These are phyloP conservation scores for Scaptomyza parva DNA, from an alignment of 2,888 invertebrate genomes.

Conservation along the genomic window DNA sequence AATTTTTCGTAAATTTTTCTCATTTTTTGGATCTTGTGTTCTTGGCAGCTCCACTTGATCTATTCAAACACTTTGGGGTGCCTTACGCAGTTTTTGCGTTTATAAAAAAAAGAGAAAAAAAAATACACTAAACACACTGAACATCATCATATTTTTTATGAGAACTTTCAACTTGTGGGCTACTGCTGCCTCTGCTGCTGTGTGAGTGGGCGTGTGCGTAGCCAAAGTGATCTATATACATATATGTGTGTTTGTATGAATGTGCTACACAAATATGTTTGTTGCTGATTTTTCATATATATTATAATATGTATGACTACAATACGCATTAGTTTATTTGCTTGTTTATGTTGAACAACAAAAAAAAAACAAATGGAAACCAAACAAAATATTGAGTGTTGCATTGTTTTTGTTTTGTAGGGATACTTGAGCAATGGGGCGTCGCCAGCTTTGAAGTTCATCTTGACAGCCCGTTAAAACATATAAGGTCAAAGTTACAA, in stretches of 20 bases:
- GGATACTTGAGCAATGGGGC: slow-evolving; percentile 38
- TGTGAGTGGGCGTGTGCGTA: slow-evolving; percentile 46
- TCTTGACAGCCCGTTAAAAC: slow-evolving; percentile 3
- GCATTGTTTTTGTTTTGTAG: background rate
- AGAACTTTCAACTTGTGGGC: slow-evolving; percentile 78
- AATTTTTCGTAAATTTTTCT: slow-evolving; percentile 30
- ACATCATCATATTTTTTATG: slow-evolving; percentile 60
- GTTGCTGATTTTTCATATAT: slow-evolving; percentile 69
- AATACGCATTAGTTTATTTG: slow-evolving; percentile 71
- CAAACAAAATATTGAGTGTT: slow-evolving; percentile 28
- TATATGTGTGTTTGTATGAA: slow-evolving; percentile 10
- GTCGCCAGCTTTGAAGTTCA: slow-evolving; percentile 48
- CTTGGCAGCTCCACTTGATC: slow-evolving; percentile 38
- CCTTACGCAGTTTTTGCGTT: slow-evolving; percentile 41
- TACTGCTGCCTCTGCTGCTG: slow-evolving; percentile 8
- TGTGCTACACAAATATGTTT: slow-evolving; percentile 40
- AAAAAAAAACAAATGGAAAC: too few species aligned
- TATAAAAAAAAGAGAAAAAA: background rate
- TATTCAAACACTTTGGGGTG: slow-evolving; percentile 21
- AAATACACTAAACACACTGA: slow-evolving; percentile 14
- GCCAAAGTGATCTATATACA: too few species aligned
- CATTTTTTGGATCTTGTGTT: slow-evolving; percentile 26
- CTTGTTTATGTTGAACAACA: slow-evolving; percentile 58
- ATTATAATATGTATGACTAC: slow-evolving; percentile 48
- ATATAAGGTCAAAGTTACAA: slow-evolving; percentile 57